Evolutionary conservation across 37 sponge, comb jelly and placozoan species (phyloP), one percentile per base, ranked within the genome.

Genomic region (Amphimedon queenslandica): DNA sequence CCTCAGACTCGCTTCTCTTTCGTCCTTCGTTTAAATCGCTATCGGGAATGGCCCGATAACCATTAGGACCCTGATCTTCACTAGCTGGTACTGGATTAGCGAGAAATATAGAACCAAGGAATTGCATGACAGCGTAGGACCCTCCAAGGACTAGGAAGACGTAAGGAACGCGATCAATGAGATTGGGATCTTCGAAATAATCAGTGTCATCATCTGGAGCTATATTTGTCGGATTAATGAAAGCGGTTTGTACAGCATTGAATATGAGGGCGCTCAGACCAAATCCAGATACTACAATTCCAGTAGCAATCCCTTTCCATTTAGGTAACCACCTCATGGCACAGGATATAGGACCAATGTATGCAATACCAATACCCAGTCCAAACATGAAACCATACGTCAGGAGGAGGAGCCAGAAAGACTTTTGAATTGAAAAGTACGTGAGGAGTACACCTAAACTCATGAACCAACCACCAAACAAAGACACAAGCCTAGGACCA

Each of bases 351-450:
- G 93, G 84, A 5, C 84, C 82, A 3, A 89, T 79, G 63, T 92
- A 96, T 2, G 87, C 93, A 1, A 96, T 60, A 0, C 96, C 96
- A 1, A 80, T 70, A 3, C 92, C 92, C 0, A 89, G 21, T 13
- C 93, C 96, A 77, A 87, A 88, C 67, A 96, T 25, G 0, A 96
- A 0, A 1, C 96, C 96, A 40, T 96, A 96, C 0, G 92, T 92
- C 13, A 92, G 29, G 23, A 92, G 38, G 13, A 92, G 61, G 20
- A 79, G 39, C 78, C 83, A 89, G 57, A 83, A 86, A 6, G 94
- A 89, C 0, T 84, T 39, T 31, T 80, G 73, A 38, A 94, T 80
- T 2, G 84, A 40, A 3, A 73, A 36, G 42, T 37, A 83, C 47
- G 83, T 78, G 1, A 86, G 73, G 23, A 63, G 20, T 20, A 87